Conservation (phyloP, 2,888 invertebrate genomes). For the Iselma pallidipennis region DNA sequence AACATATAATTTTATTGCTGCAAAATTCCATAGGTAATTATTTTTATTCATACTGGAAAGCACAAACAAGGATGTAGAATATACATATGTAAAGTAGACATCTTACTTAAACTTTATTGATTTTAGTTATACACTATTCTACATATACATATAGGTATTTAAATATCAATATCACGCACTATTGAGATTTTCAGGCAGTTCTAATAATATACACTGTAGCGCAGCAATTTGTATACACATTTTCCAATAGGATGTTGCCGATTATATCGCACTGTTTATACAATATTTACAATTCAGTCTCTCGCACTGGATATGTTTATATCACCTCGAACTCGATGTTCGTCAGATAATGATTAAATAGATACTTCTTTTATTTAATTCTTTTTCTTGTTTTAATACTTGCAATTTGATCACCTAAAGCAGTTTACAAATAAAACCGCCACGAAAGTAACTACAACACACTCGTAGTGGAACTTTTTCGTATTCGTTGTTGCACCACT, state of each 20-base stretch:
- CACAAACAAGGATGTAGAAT: too few species aligned
- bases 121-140: slow-evolving; percentile 38
- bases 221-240: slow-evolving; percentile 22
- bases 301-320: slow-evolving; percentile 46
- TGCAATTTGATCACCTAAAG: slow-evolving; percentile 42
- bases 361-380: neutral
- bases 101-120: slow-evolving; percentile 40
- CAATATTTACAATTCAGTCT: slow-evolving; percentile 47
- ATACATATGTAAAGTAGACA: neutral
- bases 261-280: slow-evolving; percentile 23
- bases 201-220: slow-evolving; percentile 25
- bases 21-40: too few species aligned
- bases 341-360: neutral
- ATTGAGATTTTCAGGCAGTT: slow-evolving; percentile 29
- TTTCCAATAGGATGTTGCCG: slow-evolving; percentile 19
- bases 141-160: slow-evolving; percentile 39
- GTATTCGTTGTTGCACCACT: slow-evolving; percentile 38
- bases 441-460: neutral
- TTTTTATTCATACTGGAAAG: too few species aligned
- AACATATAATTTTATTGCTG: too few species aligned
- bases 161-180: slow-evolving; percentile 37
- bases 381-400: neutral
- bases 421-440: slow-evolving; percentile 19
- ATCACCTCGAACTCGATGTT: slow-evolving; percentile 21
- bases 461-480: slow-evolving; percentile 24